These are phyloP conservation scores for Andrena praecox DNA, from an alignment of 2,888 invertebrate genomes.

Conservation along the genomic window DNA sequence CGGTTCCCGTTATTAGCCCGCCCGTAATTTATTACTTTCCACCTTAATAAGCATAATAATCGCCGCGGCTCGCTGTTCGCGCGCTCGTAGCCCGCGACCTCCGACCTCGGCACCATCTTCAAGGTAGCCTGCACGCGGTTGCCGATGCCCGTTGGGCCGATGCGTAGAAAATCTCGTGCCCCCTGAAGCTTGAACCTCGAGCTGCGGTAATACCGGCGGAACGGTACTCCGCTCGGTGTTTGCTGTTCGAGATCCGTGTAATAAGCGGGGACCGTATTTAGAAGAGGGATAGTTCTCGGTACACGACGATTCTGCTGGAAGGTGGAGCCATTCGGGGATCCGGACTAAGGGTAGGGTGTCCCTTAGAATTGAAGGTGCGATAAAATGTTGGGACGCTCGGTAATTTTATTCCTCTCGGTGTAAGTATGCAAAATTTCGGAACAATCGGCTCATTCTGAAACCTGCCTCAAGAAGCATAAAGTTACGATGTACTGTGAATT, in stretches of 20 bases:
- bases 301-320: background rate
- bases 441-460: too few species aligned
- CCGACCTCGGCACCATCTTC: slow-evolving; percentile 84
- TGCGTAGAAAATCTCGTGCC: slow-evolving; percentile 18
- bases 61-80: slow-evolving; percentile 61
- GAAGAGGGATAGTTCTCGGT: background rate
- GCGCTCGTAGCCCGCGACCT: slow-evolving; percentile 73
- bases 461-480: too few species aligned
- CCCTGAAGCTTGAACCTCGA: too few species aligned
- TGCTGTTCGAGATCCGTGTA: background rate
- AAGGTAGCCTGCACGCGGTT: slow-evolving; percentile 78
- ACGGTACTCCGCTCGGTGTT: background rate
- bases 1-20: slow-evolving; percentile 73
- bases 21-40: slow-evolving; percentile 84
- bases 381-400: too few species aligned
- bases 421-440: too few species aligned
- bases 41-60: slow-evolving; percentile 85
- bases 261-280: background rate
- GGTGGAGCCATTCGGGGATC: background rate
- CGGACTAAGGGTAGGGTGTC: background rate
- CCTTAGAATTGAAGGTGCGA: too few species aligned
- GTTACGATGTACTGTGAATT: too few species aligned
- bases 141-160: slow-evolving; percentile 40
- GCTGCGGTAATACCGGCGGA: too few species aligned
- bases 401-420: too few species aligned